phyloP scores from a whole-genome alignment of 2,888 invertebrate species.

The Erebia epiphron region DNA sequence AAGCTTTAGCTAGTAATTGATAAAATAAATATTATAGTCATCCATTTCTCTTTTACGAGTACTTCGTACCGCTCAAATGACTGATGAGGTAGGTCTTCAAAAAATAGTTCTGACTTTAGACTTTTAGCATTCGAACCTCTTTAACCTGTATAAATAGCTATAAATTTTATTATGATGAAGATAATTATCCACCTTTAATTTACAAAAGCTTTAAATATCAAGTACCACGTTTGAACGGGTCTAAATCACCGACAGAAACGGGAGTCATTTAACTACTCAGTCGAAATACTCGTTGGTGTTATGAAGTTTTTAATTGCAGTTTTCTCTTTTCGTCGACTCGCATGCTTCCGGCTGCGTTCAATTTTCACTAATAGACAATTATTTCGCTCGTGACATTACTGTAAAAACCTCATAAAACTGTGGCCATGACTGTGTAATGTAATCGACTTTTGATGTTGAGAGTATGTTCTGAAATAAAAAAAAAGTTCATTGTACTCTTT shows the following conservation, averaged over 20 bases:
- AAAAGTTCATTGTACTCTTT: conserved; percentile 19
- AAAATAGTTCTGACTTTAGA: no score
- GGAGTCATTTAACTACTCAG: conserved; percentile 28
- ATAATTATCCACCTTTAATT: no score
- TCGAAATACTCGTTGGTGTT: conserved; percentile 41
- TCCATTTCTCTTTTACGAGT: no score
- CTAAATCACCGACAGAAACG: conserved; percentile 24
- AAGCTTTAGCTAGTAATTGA: no score
- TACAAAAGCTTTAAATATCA: no score
- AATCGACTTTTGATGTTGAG: conserved; percentile 12
- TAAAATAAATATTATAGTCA: no score
- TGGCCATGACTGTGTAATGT: conserved; percentile 23
- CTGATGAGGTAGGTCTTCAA: no score
- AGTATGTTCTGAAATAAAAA: conserved; percentile 13
- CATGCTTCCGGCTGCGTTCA: conserved; percentile 36
- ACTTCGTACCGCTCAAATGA: no score
- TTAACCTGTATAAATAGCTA: no score
- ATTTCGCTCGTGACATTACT: conserved; percentile 21
- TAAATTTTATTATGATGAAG: no score
- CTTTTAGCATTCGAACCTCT: no score
- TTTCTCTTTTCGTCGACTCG: conserved; percentile 45
- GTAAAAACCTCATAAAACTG: conserved; percentile 25
- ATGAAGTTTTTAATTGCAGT: conserved; percentile 49
- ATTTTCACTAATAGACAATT: conserved; percentile 40
- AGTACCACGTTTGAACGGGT: background rate